Evolutionary conservation across 2,797 vertebrate species (phyloP).

Genomic region (Lacerta agilis): DNA sequence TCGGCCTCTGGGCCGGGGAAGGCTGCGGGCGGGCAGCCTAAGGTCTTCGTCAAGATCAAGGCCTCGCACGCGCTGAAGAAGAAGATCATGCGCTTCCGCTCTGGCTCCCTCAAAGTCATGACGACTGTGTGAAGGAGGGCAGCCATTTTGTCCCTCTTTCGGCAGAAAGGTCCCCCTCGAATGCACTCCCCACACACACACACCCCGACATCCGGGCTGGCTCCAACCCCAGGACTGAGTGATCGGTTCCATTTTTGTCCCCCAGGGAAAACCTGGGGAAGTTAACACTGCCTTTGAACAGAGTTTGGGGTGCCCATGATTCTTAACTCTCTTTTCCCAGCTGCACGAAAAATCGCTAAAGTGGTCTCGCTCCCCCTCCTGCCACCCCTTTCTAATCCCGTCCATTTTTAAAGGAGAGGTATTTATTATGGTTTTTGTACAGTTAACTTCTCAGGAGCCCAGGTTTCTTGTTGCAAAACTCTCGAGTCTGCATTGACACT

Average conservation of each 20-base stretch:
- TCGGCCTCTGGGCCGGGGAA: constrained; percentile 68
- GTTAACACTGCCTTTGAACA: background rate
- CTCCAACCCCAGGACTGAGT: background rate
- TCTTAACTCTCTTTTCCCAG: background rate
- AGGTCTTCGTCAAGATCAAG: constrained; percentile 92
- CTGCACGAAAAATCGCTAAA: constrained; percentile 25
- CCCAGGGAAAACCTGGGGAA: background rate
- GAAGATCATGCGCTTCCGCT: constrained; percentile 90
- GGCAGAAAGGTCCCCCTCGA: background rate
- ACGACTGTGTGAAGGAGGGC: constrained; percentile 85
- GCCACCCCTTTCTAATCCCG: background rate
- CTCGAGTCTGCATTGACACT: background rate
- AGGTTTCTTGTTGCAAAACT: background rate
- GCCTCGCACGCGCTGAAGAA: constrained; percentile 91
- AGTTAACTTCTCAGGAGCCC: constrained; percentile 4
- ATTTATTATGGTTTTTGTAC: constrained; percentile 40
- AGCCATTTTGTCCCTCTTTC: background rate
- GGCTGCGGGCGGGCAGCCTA: constrained; percentile 67
- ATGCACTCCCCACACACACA: too few species aligned
- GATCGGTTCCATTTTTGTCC: background rate
- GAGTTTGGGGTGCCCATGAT: background rate
- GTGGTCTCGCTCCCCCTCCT: background rate
- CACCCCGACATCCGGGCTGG: background rate
- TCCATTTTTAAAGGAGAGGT: constrained; percentile 10
- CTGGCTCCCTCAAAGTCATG: constrained; percentile 91